Percentiles rank a stretch among this genome's conserved stretches.
Evolutionary conservation across 2,888 invertebrate genomes (phyloP).

Genomic region (Chorisops tibialis): DNA sequence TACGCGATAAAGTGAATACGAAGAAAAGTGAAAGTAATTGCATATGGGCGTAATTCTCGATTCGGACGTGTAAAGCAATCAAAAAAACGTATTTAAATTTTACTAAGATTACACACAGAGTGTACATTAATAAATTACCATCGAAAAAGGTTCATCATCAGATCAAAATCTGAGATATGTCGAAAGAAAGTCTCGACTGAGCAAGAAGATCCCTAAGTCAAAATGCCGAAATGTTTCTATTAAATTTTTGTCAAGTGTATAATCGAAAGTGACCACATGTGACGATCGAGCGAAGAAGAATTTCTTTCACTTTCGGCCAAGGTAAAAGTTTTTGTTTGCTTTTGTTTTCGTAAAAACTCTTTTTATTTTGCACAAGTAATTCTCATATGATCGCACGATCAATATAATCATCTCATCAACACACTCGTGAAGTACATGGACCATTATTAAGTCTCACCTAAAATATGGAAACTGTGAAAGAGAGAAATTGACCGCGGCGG

Average conservation of each 20-base stretch:
- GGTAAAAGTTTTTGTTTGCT: constrained; percentile 2
- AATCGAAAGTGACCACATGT: constrained; percentile 12
- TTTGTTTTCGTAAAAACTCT: too few relatives aligned
- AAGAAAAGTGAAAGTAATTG: constrained; percentile 17
- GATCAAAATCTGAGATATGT: too few relatives aligned
- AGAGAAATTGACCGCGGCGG: too few relatives aligned
- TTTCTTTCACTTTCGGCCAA: constrained; percentile 14
- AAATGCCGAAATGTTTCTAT: not conserved
- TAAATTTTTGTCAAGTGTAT: constrained; percentile 9
- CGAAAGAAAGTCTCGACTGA: too few relatives aligned
- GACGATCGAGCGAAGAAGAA: not conserved
- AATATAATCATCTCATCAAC: too few relatives aligned
- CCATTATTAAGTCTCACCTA: not conserved
- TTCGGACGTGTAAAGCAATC: too few relatives aligned
- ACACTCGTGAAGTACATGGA: not conserved
- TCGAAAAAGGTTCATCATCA: too few relatives aligned
- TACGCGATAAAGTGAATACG: not conserved
- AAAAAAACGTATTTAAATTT: too few relatives aligned
- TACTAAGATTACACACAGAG: too few relatives aligned
- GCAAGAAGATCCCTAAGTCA: too few relatives aligned
- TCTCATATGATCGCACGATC: not conserved
- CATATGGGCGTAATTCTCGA: not conserved
- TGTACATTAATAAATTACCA: too few relatives aligned
- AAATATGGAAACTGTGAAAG: not conserved
- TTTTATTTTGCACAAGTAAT: not conserved